Evolutionary conservation across 2,797 vertebrate species (phyloP).

Genomic region (Gymnodraco acuticeps): DNA sequence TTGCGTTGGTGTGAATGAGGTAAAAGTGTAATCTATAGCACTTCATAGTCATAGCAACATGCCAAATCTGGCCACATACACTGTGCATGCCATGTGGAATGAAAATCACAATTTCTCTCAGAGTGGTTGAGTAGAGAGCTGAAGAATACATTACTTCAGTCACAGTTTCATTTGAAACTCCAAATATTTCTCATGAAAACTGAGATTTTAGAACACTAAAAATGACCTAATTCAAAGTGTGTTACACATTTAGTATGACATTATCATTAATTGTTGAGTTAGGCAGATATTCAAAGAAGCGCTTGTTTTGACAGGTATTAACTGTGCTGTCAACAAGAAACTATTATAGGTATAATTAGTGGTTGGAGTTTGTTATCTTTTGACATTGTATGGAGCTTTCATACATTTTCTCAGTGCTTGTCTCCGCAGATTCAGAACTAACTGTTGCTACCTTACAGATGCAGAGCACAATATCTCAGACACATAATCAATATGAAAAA

Average conservation of each 20-base stretch:
- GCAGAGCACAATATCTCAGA: neutral
- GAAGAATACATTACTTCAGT: neutral
- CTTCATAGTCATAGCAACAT: too few relatives aligned
- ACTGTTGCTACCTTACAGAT: neutral
- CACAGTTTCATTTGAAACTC: neutral
- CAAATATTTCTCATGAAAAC: neutral
- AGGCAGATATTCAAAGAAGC: neutral
- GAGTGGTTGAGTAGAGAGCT: neutral
- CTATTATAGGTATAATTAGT: conserved; percentile 22
- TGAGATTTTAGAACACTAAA: too few relatives aligned
- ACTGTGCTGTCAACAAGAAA: neutral
- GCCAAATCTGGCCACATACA: too few relatives aligned
- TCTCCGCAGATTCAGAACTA: neutral
- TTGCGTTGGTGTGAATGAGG: too few relatives aligned
- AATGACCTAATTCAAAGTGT: too few relatives aligned
- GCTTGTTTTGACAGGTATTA: neutral
- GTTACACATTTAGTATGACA: neutral
- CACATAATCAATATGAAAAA: neutral
- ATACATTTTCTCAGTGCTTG: neutral
- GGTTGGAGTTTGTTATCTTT: conserved; percentile 12
- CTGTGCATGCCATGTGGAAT: too few relatives aligned
- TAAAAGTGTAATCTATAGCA: too few relatives aligned
- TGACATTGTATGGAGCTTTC: conserved; percentile 2
- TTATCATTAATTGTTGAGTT: neutral
- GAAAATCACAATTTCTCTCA: neutral